Conservation (phyloP, 2,888 invertebrate genomes). For the Trichopoda pennipes region DNA sequence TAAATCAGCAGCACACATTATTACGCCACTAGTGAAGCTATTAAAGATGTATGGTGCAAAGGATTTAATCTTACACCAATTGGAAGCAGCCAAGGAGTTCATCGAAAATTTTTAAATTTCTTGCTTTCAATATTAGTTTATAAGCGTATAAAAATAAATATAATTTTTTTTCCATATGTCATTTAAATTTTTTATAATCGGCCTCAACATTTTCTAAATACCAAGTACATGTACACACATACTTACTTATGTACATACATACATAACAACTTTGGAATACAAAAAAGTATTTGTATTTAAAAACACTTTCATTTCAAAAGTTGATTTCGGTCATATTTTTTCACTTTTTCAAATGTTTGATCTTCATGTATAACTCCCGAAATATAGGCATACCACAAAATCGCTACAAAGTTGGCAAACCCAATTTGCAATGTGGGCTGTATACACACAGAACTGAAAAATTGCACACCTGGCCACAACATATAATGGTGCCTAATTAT, state of each 20-base stretch:
- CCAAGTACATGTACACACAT: too few relatives aligned
- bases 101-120: neutral
- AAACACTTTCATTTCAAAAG: too few relatives aligned
- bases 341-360: neutral
- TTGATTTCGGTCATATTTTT: neutral
- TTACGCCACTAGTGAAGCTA: neutral
- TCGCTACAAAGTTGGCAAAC: slow-evolving; percentile 15
- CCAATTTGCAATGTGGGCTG: neutral
- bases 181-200: too few relatives aligned
- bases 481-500: slow-evolving; percentile 30
- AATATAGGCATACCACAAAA: slow-evolving; percentile 25
- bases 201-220: too few relatives aligned
- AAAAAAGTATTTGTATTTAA: too few relatives aligned
- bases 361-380: slow-evolving; percentile 33
- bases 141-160: neutral
- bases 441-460: slow-evolving; percentile 12
- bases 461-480: slow-evolving; percentile 31
- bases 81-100: neutral
- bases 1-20: slow-evolving; percentile 20
- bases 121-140: neutral
- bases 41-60: slow-evolving; percentile 1
- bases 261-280: too few relatives aligned
- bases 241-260: too few relatives aligned
- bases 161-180: too few relatives aligned
- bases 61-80: neutral